Evolutionary conservation across 2,797 vertebrate species (phyloP).

Genomic region (Parambassis ranga): DNA sequence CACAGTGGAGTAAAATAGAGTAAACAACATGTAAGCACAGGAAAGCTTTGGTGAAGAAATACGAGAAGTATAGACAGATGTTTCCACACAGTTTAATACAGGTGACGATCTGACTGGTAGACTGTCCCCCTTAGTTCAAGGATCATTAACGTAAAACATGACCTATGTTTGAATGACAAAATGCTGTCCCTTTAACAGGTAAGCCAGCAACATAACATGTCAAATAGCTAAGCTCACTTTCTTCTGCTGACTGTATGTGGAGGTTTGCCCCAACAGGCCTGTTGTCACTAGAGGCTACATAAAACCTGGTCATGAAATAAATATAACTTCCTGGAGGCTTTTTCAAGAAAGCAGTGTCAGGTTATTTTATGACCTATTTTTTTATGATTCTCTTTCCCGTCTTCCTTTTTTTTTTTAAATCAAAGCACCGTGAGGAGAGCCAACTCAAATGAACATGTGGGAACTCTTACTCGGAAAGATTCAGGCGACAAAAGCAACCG

Average conservation of each 20-base stretch:
- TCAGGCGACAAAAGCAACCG: conserved; percentile 91
- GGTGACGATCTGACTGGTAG: neutral
- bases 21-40: no score
- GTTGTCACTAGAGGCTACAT: neutral
- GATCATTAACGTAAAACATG: no score
- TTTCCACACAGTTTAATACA: neutral
- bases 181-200: no score
- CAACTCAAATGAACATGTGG: conserved; percentile 92
- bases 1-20: neutral
- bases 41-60: no score
- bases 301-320: neutral
- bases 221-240: no score
- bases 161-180: no score
- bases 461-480: conserved; percentile 88
- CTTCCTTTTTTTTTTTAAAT: neutral
- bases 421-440: conserved; percentile 93
- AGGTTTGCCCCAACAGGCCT: no score
- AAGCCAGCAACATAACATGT: no score
- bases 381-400: neutral
- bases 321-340: neutral
- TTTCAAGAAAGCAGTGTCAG: conserved; percentile 32
- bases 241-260: no score
- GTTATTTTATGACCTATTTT: conserved; percentile 31
- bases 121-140: neutral
- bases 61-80: no score